Base-by-base conservation (phyloP, 2,113 vertebrate genomes). In the Hippocampus mohnikei region DNA sequence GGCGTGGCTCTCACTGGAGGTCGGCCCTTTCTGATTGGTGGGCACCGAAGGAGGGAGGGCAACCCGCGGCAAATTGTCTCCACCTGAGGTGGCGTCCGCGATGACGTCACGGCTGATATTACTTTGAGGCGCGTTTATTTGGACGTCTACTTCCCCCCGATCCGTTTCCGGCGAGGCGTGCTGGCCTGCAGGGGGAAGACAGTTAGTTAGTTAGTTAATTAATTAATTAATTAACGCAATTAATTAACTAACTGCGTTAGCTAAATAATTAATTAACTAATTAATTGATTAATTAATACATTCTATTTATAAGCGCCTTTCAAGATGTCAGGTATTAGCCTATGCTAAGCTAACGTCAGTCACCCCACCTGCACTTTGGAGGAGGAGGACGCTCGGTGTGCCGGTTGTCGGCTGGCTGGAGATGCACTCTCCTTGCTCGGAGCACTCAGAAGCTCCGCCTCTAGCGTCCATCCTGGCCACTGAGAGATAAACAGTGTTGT, bases 1-100 rank as follows among this genome's bases (percentile, higher is more conserved):
- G 72, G 88, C 27, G 75, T 82, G 82, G 83, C 87, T 91, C 78
- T 73, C 90, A 9, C 69, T 72, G 66, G 86, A 87, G 13, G 82
- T 81, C 11, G 81, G 77, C 3, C 67, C 73, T 42, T 84, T 89
- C 42, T 82, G 85, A 73, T 78, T 0, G 12, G 87, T 82, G 27
- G 76, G 67, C n/a, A 79, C 55, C 41, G 76, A 74, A 5, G 62
- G 56, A 46, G 78, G 78, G 7, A 62, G 59, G 63, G 88, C 59
- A 20, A 66, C 48, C 18, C 18, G 68, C 4, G 66, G 48, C 1
- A 55, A 77, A n/a, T 18, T 27, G 42, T 79, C 72, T 20, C 16
- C 77, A 41, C 37, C 75, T 80, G 73, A 63, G 8, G 33, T 48
- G 29, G 56, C 46, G n/a, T 63, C 11, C 53, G 1, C 18, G 65